These are phyloP conservation scores for Syrmaticus mikado DNA, from an alignment of 2,113 vertebrate genomes.

Conservation along the genomic window DNA sequence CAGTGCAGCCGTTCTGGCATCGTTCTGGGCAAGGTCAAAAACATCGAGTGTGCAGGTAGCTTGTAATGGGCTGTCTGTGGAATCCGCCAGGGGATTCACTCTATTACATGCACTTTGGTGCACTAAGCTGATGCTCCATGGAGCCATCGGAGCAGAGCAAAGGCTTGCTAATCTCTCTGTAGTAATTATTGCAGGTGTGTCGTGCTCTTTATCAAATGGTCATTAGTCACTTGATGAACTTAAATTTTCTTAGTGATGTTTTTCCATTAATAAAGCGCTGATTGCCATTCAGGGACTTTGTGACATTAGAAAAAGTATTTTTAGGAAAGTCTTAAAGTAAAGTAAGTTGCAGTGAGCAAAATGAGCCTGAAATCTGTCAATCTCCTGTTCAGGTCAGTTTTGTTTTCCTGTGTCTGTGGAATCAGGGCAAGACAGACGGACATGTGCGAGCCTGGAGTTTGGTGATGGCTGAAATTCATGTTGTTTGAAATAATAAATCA, in stretches of 20 bases:
- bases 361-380: not conserved
- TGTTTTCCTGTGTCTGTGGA: fast-evolving
- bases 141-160: not conserved
- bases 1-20: not conserved
- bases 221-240: not conserved
- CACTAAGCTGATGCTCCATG: not conserved
- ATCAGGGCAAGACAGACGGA: not conserved
- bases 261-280: not conserved
- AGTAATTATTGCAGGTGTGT: slow-evolving; percentile 16
- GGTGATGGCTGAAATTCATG: not conserved
- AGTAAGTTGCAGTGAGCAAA: not conserved
- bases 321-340: not conserved
- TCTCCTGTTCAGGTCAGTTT: not conserved
- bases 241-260: not conserved
- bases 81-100: slow-evolving; percentile 41
- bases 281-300: not conserved
- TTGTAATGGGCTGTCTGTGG: slow-evolving; percentile 22
- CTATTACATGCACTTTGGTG: slow-evolving; percentile 2
- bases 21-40: slow-evolving; percentile 39
- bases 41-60: not conserved
- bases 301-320: not conserved
- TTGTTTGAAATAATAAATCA: not conserved
- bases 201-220: not conserved
- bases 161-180: not conserved
- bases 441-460: not conserved